Conservation (phyloP, 2,888 invertebrate genomes). For the Ennomos quercinarius region DNA sequence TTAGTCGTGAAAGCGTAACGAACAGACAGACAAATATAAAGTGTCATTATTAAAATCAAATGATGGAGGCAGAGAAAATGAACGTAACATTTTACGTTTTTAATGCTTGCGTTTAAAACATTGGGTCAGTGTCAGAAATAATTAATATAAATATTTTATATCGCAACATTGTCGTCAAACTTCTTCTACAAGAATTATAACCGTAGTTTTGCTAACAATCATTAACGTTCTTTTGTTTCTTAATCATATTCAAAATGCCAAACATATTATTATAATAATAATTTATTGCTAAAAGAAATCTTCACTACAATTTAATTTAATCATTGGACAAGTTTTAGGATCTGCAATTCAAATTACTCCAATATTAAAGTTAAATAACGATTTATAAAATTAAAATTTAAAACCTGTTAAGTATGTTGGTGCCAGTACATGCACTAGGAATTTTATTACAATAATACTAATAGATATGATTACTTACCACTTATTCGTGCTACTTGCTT, state of each 20-base stretch:
- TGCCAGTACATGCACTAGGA: slow-evolving; percentile 13
- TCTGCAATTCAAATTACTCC: slow-evolving; percentile 27
- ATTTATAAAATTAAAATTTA: too few relatives aligned
- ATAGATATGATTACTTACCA: too few relatives aligned
- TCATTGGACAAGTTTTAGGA: slow-evolving; percentile 35
- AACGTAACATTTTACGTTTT: too few relatives aligned
- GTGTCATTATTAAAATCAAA: too few relatives aligned
- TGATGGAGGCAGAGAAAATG: too few relatives aligned
- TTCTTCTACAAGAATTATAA: neutral
- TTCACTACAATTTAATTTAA: slow-evolving; percentile 12
- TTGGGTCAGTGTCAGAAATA: too few relatives aligned
- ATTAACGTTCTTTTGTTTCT: neutral
- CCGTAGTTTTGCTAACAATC: neutral
- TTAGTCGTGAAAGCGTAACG: too few relatives aligned
- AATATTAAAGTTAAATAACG: slow-evolving; percentile 9
- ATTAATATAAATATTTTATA: neutral
- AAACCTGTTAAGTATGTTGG: slow-evolving; percentile 18
- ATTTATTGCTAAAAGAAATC: neutral
- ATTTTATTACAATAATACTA: too few relatives aligned
- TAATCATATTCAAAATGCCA: slow-evolving; percentile 23
- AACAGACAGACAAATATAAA: too few relatives aligned
- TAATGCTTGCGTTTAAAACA: too few relatives aligned
- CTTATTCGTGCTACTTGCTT: too few relatives aligned
- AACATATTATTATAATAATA: slow-evolving; percentile 21
- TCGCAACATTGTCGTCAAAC: neutral